These are phyloP conservation scores for Drosophila melanocephala DNA, from an alignment of 2,888 invertebrate genomes.

Conservation along the genomic window DNA sequence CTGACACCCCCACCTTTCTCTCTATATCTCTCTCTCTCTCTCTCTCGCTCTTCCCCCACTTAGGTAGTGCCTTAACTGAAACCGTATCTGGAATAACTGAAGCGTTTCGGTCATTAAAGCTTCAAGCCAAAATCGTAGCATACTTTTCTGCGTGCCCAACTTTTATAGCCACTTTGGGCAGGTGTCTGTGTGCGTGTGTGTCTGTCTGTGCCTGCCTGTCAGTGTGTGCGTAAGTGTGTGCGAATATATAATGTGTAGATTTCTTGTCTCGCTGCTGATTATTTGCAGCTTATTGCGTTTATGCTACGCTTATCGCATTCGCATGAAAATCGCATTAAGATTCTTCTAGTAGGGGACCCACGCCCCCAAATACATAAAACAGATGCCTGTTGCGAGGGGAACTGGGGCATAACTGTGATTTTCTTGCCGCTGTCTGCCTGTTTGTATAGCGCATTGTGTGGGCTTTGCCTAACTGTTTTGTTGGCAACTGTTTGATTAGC, in stretches of 20 bases:
- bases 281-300: constrained; percentile 77
- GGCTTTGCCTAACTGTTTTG: constrained; percentile 56
- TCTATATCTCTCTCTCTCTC: background rate
- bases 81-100: constrained; percentile 20
- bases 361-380: constrained; percentile 22
- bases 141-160: constrained; percentile 50
- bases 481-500: constrained; percentile 67
- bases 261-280: constrained; percentile 66
- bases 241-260: constrained; percentile 28
- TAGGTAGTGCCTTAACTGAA: constrained; percentile 4
- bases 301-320: constrained; percentile 76
- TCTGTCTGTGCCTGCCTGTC: background rate
- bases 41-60: background rate
- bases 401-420: constrained; percentile 38
- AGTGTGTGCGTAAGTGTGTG: constrained; percentile 14
- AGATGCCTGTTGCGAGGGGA: constrained; percentile 14
- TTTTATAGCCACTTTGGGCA: constrained; percentile 54
- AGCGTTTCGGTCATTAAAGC: constrained; percentile 39
- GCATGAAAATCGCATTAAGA: constrained; percentile 75
- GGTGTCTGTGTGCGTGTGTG: constrained; percentile 29
- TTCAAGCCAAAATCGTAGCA: constrained; percentile 34
- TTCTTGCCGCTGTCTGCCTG: constrained; percentile 29
- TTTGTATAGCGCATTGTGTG: constrained; percentile 49
- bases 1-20: background rate
- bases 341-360: background rate